phyloP scores from a whole-genome alignment of 1,140 invertebrate species.

The Coenobita brevimanus region DNA sequence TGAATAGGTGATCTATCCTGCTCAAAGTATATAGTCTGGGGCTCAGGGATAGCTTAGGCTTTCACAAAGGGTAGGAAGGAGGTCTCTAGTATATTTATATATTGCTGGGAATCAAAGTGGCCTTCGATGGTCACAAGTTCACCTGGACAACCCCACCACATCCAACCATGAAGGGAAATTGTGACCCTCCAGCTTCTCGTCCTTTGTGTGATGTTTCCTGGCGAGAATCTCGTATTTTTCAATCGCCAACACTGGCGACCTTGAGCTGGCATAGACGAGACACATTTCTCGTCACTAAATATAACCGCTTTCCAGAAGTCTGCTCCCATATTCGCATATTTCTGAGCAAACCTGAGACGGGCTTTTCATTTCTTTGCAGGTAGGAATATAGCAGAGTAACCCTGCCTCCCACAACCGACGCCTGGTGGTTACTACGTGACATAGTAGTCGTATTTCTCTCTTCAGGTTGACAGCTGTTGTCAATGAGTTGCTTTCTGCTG shows the following conservation, averaged over 20 bases:
- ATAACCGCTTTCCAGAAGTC: not conserved
- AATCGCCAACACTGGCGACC: slow-evolving; percentile 5
- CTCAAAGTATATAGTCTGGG: not conserved
- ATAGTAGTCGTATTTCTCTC: not conserved
- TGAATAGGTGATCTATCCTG: not conserved
- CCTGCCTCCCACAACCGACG: not conserved
- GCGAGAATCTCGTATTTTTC: not conserved
- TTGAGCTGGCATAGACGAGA: not conserved
- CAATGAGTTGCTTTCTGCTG: not conserved
- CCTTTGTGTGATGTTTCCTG: not conserved
- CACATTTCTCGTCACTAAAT: not conserved
- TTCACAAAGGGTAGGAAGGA: not conserved
- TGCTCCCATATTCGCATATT: not conserved
- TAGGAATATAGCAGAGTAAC: not conserved
- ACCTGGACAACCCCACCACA: not conserved
- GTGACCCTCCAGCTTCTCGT: not conserved
- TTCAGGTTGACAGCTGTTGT: not conserved
- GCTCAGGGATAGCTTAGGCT: slow-evolving; percentile 1
- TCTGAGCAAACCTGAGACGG: not conserved
- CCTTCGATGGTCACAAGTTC: slow-evolving; percentile 2
- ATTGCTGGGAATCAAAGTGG: not conserved
- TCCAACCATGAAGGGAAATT: not conserved
- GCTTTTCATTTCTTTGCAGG: not conserved
- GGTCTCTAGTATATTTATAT: slow-evolving; percentile 17
- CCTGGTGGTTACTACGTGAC: not conserved